Evolutionary conservation across 2,113 vertebrate species (phyloP).

Genomic region (Ptychochromis oligacanthus): DNA sequence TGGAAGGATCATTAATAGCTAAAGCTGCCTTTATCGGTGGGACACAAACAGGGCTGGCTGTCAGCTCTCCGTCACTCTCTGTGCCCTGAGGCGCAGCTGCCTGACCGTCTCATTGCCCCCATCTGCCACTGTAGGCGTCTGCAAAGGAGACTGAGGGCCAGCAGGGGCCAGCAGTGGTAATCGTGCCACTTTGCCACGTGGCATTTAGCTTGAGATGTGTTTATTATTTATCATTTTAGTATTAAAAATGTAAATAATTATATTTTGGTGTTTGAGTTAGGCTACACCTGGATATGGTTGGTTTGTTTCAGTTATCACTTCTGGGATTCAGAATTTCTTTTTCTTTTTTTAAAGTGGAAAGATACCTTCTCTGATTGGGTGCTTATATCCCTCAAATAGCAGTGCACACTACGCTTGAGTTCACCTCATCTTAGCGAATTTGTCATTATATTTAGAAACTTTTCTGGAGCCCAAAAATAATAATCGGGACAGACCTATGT

Average conservation of each 20-base stretch:
- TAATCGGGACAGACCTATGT: neutral
- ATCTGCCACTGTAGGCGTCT: neutral
- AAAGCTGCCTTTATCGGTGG: neutral
- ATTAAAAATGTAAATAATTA: neutral
- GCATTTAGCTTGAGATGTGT: neutral
- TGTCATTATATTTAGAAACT: neutral
- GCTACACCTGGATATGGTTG: too few relatives aligned
- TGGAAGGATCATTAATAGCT: neutral
- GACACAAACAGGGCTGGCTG: neutral
- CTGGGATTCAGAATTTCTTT: neutral
- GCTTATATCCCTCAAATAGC: too few relatives aligned
- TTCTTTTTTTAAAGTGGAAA: neutral
- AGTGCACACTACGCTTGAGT: fast-evolving
- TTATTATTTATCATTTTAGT: neutral
- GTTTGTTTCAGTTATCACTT: neutral
- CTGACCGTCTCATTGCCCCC: neutral
- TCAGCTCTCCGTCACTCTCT: neutral
- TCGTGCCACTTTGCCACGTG: neutral
- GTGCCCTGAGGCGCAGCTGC: neutral
- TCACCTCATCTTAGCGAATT: neutral
- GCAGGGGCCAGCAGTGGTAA: neutral
- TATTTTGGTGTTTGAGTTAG: neutral
- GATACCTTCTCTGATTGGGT: neutral
- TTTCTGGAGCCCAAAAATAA: neutral
- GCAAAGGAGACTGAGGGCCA: neutral